Evolutionary conservation across 2,113 vertebrate genomes (phyloP), one percentile per base, ranked within the genome.

Genomic region (Myodes glareolus): DNA sequence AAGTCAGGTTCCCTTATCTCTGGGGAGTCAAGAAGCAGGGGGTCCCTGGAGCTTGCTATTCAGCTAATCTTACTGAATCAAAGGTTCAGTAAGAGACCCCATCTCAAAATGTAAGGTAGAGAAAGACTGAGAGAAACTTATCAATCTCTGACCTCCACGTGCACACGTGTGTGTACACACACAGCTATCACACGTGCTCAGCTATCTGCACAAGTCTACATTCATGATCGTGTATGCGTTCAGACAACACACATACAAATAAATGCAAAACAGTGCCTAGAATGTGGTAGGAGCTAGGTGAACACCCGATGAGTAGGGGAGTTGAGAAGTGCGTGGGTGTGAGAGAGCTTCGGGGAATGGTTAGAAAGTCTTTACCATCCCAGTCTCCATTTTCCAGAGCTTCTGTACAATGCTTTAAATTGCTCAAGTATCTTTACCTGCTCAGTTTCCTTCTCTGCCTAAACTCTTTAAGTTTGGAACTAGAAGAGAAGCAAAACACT

Each of bases 381-480:
- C n/a, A 77, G 67, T 19, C 14, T 55, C 75, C 23, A 21, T 76
- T 50, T 42, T 33, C 27, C 6, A 80, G 52, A 42, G n/a, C 42
- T 45, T 63, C 81, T 42, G 7, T 85, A 10, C 25, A 39, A 31
- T 45, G n/a, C n/a, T 88, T 86, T n/a, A 29, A 88, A 82, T 94
- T 89, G 31, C 14, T 25, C 19, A 0, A 31, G 61, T 81, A 11
- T 63, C 14, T 63, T 63, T 68, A 27, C 45, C 36, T 91, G 27
- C 4, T 88, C 39, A 61, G 52, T 90, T 76, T 94, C 47, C 58
- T 36, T 67, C 58, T 63, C 65, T 94, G 67, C 25, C 47, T 63
- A 89, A 89, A 39, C 81, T 42, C 33, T 95, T 33, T 31, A 65
- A n/a, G 17, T 73, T 94, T 89, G 78, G 58, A 86, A 94, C 50